A percentile compares a stretch with the other conserved stretches of the same genome.
Evolutionary conservation across 1,140 invertebrate species (phyloP).

Genomic region (Pogonomyrmex californicus): DNA sequence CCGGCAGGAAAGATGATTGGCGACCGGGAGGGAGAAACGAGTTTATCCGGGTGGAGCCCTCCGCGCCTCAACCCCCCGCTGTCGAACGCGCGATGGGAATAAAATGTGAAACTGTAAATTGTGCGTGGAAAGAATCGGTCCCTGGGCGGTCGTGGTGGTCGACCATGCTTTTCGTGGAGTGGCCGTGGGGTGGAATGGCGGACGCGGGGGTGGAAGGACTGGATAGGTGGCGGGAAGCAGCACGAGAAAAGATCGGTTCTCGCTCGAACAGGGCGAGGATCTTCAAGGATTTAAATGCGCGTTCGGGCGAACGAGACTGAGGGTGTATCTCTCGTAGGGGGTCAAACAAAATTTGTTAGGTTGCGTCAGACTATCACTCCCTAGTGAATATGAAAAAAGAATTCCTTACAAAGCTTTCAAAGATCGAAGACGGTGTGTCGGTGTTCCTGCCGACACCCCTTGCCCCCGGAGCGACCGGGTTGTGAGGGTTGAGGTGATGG

Average conservation of each 20-base stretch:
- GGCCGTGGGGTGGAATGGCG: constrained; percentile 43
- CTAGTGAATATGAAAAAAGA: constrained; percentile 85
- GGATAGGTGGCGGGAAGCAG: constrained; percentile 14
- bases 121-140: constrained; percentile 87
- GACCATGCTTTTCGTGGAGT: constrained; percentile 73
- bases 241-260: constrained; percentile 35
- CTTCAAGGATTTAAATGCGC: constrained; percentile 85
- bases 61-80: constrained; percentile 50
- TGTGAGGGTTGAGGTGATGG: constrained; percentile 47
- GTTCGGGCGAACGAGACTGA: constrained; percentile 73
- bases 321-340: constrained; percentile 56
- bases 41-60: constrained; percentile 70
- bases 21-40: constrained; percentile 65
- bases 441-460: constrained; percentile 53
- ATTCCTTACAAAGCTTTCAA: constrained; percentile 76
- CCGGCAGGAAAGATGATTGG: constrained; percentile 69
- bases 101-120: constrained; percentile 88
- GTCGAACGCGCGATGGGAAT: constrained; percentile 84
- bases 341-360: constrained; percentile 83
- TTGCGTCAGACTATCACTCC: constrained; percentile 85
- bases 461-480: constrained; percentile 19
- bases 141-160: constrained; percentile 81
- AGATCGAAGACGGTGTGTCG: constrained; percentile 32
- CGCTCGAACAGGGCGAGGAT: constrained; percentile 21
- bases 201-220: background rate